These are phyloP conservation scores for Chelmon rostratus DNA, from an alignment of 2,797 vertebrate species.

Conservation along the genomic window DNA sequence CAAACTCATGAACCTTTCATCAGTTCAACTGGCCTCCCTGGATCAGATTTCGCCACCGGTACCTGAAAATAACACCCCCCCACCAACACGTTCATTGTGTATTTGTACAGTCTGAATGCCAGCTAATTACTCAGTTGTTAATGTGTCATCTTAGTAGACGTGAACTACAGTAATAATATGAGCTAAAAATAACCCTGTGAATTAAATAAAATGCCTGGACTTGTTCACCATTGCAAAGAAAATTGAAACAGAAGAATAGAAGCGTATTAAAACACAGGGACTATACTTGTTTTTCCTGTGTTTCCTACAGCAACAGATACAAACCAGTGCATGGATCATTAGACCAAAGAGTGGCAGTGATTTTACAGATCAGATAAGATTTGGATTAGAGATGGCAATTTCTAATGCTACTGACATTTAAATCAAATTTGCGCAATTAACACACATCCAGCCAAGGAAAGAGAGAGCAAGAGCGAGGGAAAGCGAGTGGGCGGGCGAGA, in stretches of 20 bases:
- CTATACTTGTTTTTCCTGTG: not conserved
- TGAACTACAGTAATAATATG: not conserved
- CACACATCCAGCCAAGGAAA: constrained; percentile 30
- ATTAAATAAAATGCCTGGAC: not conserved
- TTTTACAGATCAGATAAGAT: constrained; percentile 19
- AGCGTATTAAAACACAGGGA: not conserved
- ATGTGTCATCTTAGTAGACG: not conserved
- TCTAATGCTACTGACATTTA: constrained; percentile 58
- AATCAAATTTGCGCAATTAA: constrained; percentile 52
- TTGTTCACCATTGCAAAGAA: not conserved
- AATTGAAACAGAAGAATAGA: not conserved
- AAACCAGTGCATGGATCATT: not conserved
- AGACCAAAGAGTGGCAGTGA: not conserved
- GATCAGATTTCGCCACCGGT: not conserved
- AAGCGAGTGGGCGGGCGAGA: constrained; percentile 20
- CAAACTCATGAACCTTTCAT: not conserved
- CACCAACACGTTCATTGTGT: not conserved
- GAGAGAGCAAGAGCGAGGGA: constrained; percentile 8
- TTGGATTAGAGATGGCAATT: not conserved
- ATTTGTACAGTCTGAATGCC: not conserved
- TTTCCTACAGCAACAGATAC: constrained; percentile 11
- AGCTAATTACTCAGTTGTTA: constrained; percentile 4
- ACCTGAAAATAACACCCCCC: no score
- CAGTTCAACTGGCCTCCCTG: not conserved
- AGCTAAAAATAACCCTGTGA: not conserved